A percentile compares a stretch with the other conserved stretches of the same genome.
phyloP scores from a whole-genome alignment of 2,797 vertebrate species.

The Choloepus didactylus region DNA sequence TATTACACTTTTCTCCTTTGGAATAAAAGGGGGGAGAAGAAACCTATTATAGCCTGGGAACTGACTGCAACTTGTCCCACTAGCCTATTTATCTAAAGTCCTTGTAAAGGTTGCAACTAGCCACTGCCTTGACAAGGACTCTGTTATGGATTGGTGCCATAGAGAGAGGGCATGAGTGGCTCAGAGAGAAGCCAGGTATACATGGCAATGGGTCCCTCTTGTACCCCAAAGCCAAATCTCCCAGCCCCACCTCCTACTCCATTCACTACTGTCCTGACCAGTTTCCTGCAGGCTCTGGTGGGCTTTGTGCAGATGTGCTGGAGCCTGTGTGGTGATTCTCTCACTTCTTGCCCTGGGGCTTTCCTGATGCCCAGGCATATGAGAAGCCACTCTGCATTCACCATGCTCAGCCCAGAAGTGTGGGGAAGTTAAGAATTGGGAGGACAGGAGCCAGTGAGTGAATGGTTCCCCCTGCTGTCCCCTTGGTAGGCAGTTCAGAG shows the following conservation, averaged over 20 bases:
- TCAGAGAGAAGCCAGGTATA: neutral
- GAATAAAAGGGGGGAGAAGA: neutral
- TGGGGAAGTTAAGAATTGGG: neutral
- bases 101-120: neutral
- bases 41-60: neutral
- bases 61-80: neutral
- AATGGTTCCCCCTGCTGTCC: no score
- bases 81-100: neutral
- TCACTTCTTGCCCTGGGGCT: neutral
- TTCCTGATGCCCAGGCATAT: neutral
- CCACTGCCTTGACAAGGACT: neutral
- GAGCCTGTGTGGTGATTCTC: neutral
- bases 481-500: neutral
- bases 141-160: neutral
- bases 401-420: neutral
- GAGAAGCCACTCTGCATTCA: neutral
- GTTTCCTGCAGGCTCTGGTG: neutral
- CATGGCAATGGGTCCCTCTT: neutral
- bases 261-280: neutral
- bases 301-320: neutral
- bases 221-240: neutral
- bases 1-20: neutral
- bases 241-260: neutral
- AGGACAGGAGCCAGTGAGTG: neutral
- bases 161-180: neutral